Base-by-base conservation (phyloP, 1,140 invertebrate species). In the Daktulosphaira vitifoliae region DNA sequence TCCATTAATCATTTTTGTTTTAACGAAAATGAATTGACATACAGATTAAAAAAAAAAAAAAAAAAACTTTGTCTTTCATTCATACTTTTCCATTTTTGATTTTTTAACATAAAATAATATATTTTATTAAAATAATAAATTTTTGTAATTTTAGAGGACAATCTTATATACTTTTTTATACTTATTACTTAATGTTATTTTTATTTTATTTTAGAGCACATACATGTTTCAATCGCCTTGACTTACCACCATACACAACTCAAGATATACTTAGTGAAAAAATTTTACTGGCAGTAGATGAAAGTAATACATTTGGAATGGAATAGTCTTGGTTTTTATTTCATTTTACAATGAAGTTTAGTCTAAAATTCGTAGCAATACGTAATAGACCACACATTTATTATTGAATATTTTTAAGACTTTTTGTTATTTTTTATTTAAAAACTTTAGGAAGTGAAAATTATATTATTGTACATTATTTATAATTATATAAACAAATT, bases 261-360 rank as follows among this genome's bases (percentile, higher is more conserved):
- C 89, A 85, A 50, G 91, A 96, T 72, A 86, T 93, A 73, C 82
- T 98, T 37, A 88, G 92, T 73, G 92, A 96, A 75, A 98, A 98
- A 76, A 78, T 98, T 11, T 80, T 95, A 42, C 79, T 96, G 68
- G 95, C 95, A 49, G 92, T 98, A 25, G 92, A 97, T 77, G 95
- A 98, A 78, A 96, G 93, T 15, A 95, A 92, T 74, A 95, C 92
- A 11, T 98, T 98, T 79, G 92, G 93, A 68, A 98, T 98, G 73
- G 95, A 98, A 78, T 98, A 82, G 56, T 48, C 52, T 5, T 42
- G 44, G 39, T 39, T 22, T 65, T 51, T 50, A 59, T 62, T 33
- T 46, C 18, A 20, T 48, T 62, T 48, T 48, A 62, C 26, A 62
- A 25, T 39, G 15, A 33, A 29, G 18, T 62, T 62, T 42, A 29